Base-by-base conservation (phyloP, 2,797 vertebrate species). In the Dallia pectoralis region DNA sequence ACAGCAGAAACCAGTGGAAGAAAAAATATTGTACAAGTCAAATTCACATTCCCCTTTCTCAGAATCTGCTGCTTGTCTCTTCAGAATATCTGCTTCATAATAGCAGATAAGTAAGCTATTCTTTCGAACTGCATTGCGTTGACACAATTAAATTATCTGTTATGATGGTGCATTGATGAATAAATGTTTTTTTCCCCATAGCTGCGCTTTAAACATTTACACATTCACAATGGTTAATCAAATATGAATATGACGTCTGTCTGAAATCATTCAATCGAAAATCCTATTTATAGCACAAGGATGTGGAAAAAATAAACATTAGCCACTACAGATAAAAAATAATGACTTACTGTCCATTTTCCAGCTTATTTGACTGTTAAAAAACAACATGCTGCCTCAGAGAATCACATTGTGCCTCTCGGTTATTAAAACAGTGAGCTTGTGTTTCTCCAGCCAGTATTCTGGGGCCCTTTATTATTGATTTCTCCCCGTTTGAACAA, bases 401-500 rank as follows among this genome's bases (percentile, higher is more conserved):
- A 73, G 68, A 53, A 53, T 5, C 78, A 86, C 61, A 19, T 80
- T 76, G 51, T 80, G 85, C 85, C 87, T 84, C 69, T 70, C 81
- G 86, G 53, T 73, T 66, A 74, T 63, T 73, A 70, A 67, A 36
- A 88, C 86, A 79, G 53, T 59, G 81, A 82, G 81, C 84, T 87
- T 79, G 69, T 88, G 81, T 89, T 91, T 87, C 88, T 84, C 74
- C 74, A 80, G 81, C 80, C 71, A 75, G 71, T 84, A 74, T 79
- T 84, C 85, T 83, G 75, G 40, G 68, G 85, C 84, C 84, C 84
- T 83, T 77, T 73, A n/a, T 78, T 88, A 92, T 92, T 91, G 92
- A 93, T 92, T 90, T 74, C 81, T 84, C 81, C 84, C 87, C 82
- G 87, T 89, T 86, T 89, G 84, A 90, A 91, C 91, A 91, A 91